A percentile compares a stretch with the other conserved stretches of the same genome.
Evolutionary conservation across 2,113 vertebrate species (phyloP).

Genomic region (Erythrocercus mccallii): DNA sequence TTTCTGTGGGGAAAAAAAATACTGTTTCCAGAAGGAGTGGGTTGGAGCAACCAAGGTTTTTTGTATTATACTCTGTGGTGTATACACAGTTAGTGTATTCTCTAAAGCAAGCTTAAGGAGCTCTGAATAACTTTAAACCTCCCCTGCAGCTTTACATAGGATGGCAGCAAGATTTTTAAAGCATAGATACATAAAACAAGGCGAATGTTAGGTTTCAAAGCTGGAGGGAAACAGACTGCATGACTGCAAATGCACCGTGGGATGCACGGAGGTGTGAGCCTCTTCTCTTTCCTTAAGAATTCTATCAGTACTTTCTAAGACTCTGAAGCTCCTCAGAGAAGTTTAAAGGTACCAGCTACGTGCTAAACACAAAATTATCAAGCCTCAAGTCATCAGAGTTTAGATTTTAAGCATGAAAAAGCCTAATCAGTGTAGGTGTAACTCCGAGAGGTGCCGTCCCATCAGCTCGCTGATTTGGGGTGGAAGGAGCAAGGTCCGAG

Average conservation of each 20-base stretch:
- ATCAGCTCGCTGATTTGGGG: too few relatives aligned
- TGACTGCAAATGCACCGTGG: not conserved
- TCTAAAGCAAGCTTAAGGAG: not conserved
- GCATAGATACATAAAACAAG: not conserved
- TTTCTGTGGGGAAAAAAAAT: not conserved
- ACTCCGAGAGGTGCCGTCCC: not conserved
- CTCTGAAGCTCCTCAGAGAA: not conserved
- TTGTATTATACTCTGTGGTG: too few relatives aligned
- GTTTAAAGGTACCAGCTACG: not conserved
- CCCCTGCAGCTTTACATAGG: not conserved
- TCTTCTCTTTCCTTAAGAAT: not conserved
- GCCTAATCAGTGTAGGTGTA: accelerated
- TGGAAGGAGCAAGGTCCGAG: not conserved
- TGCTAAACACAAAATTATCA: not conserved
- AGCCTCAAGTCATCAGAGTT: not conserved
- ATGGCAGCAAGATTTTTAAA: not conserved
- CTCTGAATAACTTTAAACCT: not conserved
- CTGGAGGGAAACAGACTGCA: too few relatives aligned
- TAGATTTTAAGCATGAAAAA: too few relatives aligned
- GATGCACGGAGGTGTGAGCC: not conserved
- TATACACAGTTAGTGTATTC: not conserved
- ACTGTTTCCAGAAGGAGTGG: not conserved
- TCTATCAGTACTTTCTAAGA: not conserved
- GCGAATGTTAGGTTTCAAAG: not conserved
- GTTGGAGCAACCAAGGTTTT: not conserved